Base-by-base conservation (phyloP, 2,113 vertebrate species). In the Neotragus moschatus region DNA sequence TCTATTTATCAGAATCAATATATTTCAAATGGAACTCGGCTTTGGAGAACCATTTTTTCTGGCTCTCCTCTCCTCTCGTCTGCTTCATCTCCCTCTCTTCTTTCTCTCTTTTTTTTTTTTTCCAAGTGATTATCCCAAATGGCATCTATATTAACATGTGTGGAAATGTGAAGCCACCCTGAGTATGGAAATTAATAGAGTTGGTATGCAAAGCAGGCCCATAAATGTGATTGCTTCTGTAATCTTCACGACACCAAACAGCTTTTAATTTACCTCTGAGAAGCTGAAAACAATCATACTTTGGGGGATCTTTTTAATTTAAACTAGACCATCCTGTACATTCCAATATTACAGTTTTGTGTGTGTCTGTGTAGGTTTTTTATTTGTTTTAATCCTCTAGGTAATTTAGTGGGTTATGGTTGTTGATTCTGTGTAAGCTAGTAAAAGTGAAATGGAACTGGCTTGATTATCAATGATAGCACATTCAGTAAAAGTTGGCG, bases 191-290 rank as follows among this genome's bases (percentile, higher is more conserved):
- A 98, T 98, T 98, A 98, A 98, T 97, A 98, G 97, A 97, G 94
- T 15, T 88, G 98, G 96, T 98, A 98, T 98, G 98, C 97, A 98
- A 98, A 99, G 97, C 96, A 98, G 96, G 89, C 63, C 96, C 88
- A 51, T 92, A 98, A 97, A 96, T 96, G 95, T 70, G 98, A 98
- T 98, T 98, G 98, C 97, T 98, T 98, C 97, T 98, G 96, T 98
- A 97, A 98, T 98, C 93, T 97, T 98, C 61, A 63, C 30, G 88
- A 98, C 98, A 97, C 85, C 94, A 98, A 98, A 97, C 90, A 98
- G 93, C 95, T 98, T 97, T 98, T 98, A 98, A 98, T 98, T 99
- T 97, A 96, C 89, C 94, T 92, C 98, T 90, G 98, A 98, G 97
- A 95, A 97, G 86, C 96, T 97, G 97, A 94, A 88, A 96, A 84